Evolutionary conservation across 1,140 invertebrate genomes (phyloP), one percentile per base, ranked within the genome.

Genomic region (Meloidogyne hapla): DNA sequence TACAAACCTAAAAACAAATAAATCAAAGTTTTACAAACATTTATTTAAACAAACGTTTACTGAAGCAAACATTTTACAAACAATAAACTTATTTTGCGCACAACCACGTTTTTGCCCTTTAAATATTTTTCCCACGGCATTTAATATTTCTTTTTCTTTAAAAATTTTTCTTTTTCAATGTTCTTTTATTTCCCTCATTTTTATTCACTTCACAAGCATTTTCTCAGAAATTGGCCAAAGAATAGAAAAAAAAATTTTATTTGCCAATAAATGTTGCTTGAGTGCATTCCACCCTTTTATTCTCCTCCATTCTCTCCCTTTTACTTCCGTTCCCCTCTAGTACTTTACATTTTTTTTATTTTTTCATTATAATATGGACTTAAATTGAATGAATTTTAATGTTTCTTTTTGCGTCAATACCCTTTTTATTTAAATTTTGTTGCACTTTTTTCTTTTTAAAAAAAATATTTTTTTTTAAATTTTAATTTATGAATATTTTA

Each of bases 171-270:
- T n/a, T n/a, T n/a, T n/a, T n/a, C n/a, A n/a, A n/a, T n/a, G n/a
- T n/a, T n/a, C n/a, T n/a, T n/a, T n/a, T n/a, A n/a, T 13, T 21
- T 56, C n/a, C 5, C 5, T 56, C 6, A n/a, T 56, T 56, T 56
- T 56, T n/a, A 56, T 56, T 56, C 48, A 56, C 48, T 56, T 56
- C n/a, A 6, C 40, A n/a, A n/a, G 4, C 4, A 33, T 56, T 56
- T 56, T 56, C 48, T n/a, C n/a, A 13, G 48, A 42, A 56, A 56
- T 56, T 56, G 48, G 48, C 48, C 48, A 56, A 56, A 56, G 48
- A 56, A 56, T 56, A 56, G 3, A n/a, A 56, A 13, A n/a, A 56
- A 56, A n/a, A 45, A 45, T 15, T 15, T 45, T 15, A 15, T 15
- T 4, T 12, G 42, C 42, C 42, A 45, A 56, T 56, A 33, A 33